A percentile compares a stretch with the other conserved stretches of the same genome.
Conservation (phyloP, 2,113 vertebrate genomes). For the Nesogale talazaci region DNA sequence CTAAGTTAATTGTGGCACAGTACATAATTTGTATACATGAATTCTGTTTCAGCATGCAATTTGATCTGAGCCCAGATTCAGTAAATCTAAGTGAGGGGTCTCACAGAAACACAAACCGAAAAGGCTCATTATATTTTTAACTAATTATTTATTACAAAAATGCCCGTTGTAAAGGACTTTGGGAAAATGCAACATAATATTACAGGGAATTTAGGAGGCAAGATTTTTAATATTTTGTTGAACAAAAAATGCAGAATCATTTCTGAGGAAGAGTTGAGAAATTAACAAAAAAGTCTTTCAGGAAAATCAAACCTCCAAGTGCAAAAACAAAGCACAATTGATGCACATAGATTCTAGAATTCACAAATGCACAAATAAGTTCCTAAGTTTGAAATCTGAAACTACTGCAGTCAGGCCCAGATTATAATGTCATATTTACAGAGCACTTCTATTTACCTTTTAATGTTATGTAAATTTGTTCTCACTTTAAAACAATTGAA, state of each 20-base stretch:
- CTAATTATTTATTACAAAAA: constrained; percentile 32
- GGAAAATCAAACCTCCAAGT: neutral
- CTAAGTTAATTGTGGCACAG: constrained; percentile 71
- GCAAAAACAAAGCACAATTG: neutral
- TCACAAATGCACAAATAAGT: neutral
- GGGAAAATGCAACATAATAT: constrained; percentile 2
- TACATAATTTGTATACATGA: constrained; percentile 71
- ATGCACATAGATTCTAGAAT: neutral
- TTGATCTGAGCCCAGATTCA: constrained; percentile 44
- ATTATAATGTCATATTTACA: no score
- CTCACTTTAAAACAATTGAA: no score
- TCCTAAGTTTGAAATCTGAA: no score
- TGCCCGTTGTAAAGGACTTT: neutral
- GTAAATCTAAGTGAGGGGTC: constrained; percentile 41
- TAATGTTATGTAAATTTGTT: no score
- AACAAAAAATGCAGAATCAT: neutral
- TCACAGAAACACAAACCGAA: neutral
- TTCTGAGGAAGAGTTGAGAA: neutral
- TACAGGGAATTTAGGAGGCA: neutral
- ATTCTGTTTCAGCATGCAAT: constrained; percentile 57
- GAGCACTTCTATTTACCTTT: no score
- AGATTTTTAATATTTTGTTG: constrained; percentile 14
- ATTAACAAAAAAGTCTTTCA: neutral
- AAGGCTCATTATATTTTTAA: constrained; percentile 34
- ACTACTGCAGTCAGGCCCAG: no score